These are phyloP conservation scores for Sebastes vulpes DNA, from an alignment of 2,797 vertebrate genomes.

Conservation along the genomic window DNA sequence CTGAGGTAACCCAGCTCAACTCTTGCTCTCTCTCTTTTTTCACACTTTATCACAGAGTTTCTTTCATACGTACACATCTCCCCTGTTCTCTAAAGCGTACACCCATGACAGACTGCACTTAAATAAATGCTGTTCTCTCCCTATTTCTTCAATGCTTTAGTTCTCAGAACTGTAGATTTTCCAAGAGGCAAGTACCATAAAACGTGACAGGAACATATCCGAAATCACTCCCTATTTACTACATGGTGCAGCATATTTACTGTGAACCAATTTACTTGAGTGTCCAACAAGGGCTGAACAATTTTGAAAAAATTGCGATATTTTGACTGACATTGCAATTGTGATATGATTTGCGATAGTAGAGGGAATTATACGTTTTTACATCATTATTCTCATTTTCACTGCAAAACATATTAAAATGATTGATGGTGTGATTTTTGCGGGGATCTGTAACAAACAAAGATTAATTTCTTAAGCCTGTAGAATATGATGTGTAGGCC, in stretches of 20 bases:
- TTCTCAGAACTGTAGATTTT: background rate
- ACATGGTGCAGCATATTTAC: background rate
- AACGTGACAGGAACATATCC: background rate
- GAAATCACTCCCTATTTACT: background rate
- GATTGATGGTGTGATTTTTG: background rate
- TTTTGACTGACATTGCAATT: no score
- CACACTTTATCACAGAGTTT: conserved; percentile 23
- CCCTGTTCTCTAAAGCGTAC: conserved; percentile 1
- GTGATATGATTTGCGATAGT: background rate
- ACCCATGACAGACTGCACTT: background rate
- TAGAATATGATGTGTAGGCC: background rate
- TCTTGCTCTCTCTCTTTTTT: conserved; percentile 7
- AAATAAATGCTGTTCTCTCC: background rate
- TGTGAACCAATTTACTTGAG: background rate
- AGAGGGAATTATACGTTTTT: background rate
- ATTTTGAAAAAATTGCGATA: no score
- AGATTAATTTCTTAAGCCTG: no score
- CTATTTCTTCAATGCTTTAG: background rate
- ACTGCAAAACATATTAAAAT: background rate
- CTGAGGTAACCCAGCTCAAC: conserved; percentile 79
- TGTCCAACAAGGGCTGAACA: no score
- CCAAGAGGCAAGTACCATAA: background rate
- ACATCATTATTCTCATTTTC: background rate
- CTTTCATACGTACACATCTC: background rate
- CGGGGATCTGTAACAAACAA: background rate